Evolutionary conservation across 2,113 vertebrate species (phyloP).

Genomic region (Cinclus mexicanus): DNA sequence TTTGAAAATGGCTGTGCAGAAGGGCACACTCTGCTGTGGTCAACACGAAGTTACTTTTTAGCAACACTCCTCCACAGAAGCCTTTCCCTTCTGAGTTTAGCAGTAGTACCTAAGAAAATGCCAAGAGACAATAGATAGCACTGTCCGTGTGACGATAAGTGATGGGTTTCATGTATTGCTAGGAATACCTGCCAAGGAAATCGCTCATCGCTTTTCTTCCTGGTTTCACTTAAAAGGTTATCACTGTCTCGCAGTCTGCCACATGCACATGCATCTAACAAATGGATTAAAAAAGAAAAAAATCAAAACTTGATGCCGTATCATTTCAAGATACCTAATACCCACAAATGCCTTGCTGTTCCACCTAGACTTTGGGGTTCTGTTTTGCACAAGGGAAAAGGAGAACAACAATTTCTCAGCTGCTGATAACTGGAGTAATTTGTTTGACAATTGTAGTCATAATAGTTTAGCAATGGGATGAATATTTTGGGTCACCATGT

Average conservation of each 20-base stretch:
- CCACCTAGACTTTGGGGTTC: neutral
- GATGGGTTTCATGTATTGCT: neutral
- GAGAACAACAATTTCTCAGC: neutral
- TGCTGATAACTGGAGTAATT: neutral
- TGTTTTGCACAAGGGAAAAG: neutral
- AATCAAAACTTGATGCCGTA: neutral
- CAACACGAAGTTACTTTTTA: conserved; percentile 78
- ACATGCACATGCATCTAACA: conserved; percentile 72
- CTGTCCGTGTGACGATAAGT: neutral
- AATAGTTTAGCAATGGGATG: neutral
- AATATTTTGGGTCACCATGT: fast-evolving
- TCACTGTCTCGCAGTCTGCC: conserved; percentile 39
- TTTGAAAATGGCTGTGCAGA: conserved; percentile 11
- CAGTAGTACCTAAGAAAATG: conserved; percentile 76
- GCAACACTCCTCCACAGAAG: conserved; percentile 82
- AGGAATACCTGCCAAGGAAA: conserved; percentile 90
- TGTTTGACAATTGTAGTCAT: neutral
- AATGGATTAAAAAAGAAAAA: neutral
- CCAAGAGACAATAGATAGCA: neutral
- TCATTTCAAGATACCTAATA: neutral
- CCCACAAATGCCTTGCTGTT: neutral
- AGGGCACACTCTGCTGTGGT: conserved; percentile 82
- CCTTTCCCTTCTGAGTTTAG: conserved; percentile 56
- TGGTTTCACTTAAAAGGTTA: neutral
- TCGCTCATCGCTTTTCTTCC: neutral